phyloP scores from a whole-genome alignment of 2,888 invertebrate species.

The Lepidocyrtoides sp. region DNA sequence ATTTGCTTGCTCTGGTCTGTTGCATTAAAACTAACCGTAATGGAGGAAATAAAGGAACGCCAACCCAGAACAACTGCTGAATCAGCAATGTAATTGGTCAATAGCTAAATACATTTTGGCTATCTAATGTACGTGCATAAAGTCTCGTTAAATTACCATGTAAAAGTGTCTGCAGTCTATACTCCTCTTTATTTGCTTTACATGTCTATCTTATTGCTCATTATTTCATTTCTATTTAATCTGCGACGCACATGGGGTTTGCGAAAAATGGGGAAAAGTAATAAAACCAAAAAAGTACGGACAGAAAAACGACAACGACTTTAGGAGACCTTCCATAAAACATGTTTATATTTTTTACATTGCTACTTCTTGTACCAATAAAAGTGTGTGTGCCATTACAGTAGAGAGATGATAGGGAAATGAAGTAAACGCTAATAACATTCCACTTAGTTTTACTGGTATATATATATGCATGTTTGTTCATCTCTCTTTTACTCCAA shows the following conservation, averaged over 20 bases:
- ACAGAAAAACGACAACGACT: neutral
- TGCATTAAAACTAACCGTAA: neutral
- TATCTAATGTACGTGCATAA: neutral
- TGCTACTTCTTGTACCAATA: too few relatives aligned
- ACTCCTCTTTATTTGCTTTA: neutral
- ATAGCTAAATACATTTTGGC: too few relatives aligned
- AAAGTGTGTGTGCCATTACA: too few relatives aligned
- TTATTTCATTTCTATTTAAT: neutral
- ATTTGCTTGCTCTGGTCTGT: too few relatives aligned
- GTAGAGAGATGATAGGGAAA: too few relatives aligned
- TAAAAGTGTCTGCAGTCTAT: neutral
- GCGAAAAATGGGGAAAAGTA: constrained; percentile 5
- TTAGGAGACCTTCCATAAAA: too few relatives aligned
- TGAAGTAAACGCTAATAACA: too few relatives aligned
- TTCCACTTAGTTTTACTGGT: neutral
- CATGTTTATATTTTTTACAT: too few relatives aligned
- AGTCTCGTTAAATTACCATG: neutral
- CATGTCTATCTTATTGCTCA: neutral
- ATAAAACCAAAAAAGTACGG: neutral
- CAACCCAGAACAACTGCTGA: too few relatives aligned
- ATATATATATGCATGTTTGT: neutral
- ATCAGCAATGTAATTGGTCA: too few relatives aligned
- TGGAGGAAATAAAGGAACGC: neutral
- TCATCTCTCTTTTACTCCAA: neutral
- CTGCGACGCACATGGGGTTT: neutral